Conservation (phyloP, 2,797 vertebrate species). For the Phalloptychus januarius region DNA sequence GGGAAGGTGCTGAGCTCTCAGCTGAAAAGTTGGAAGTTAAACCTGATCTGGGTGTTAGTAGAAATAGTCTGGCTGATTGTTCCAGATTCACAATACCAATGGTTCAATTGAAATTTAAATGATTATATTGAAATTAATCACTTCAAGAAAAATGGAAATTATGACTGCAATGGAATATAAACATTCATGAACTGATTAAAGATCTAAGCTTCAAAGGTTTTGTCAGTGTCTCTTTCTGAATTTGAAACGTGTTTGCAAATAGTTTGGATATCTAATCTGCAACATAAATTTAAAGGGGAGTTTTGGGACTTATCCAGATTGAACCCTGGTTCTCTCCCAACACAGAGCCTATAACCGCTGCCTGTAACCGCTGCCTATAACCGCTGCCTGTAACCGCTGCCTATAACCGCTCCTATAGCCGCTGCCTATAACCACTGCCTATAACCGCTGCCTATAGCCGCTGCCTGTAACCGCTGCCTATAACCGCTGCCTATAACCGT, state of each 20-base stretch:
- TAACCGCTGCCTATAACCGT: too few relatives aligned
- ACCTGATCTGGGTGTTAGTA: neutral
- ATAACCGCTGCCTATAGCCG: too few relatives aligned
- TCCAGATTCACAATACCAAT: neutral
- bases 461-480: too few relatives aligned
- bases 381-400: too few relatives aligned
- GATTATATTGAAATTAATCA: neutral
- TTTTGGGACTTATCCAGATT: too few relatives aligned
- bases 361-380: too few relatives aligned
- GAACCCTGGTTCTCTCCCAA: too few relatives aligned
- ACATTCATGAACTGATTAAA: neutral
- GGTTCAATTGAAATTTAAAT: neutral
- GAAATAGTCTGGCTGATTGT: neutral
- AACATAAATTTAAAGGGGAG: too few relatives aligned
- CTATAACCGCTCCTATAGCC: too few relatives aligned
- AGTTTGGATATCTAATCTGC: too few relatives aligned
- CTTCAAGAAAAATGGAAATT: neutral
- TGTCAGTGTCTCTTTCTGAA: neutral
- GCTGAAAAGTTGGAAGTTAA: neutral
- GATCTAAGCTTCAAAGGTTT: neutral
- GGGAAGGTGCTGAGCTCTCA: neutral
- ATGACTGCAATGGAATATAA: neutral
- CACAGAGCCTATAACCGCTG: too few relatives aligned
- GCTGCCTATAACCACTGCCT: too few relatives aligned
- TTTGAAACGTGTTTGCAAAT: neutral